Percentiles rank a stretch among this genome's conserved stretches.
These are phyloP conservation scores for Hormaphis cornu DNA, from an alignment of 1,140 invertebrate species.

Conservation along the genomic window DNA sequence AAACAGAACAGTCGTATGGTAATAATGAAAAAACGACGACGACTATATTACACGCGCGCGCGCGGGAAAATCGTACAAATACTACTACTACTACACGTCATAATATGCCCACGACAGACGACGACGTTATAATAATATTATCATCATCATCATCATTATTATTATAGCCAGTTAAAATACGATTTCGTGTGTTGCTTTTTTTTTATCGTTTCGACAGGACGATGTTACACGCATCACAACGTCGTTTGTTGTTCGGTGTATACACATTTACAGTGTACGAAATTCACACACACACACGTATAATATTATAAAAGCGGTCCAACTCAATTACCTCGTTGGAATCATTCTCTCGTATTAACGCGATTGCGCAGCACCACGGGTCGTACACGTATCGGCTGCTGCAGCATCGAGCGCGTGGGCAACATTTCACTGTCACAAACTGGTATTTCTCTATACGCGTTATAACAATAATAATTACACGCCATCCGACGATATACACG, in stretches of 20 bases:
- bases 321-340: slow-evolving; percentile 32
- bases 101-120: neutral
- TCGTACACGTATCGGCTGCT: neutral
- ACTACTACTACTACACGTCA: neutral
- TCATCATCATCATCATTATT: neutral
- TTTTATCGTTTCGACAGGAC: neutral
- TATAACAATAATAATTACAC: too few relatives aligned
- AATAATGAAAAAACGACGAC: neutral
- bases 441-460: slow-evolving; percentile 31
- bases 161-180: slow-evolving; percentile 19
- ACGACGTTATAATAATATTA: neutral
- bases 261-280: slow-evolving; percentile 2
- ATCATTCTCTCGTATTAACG: slow-evolving; percentile 32
- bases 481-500: slow-evolving; percentile 27
- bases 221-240: neutral
- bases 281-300: neutral
- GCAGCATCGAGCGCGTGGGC: neutral
- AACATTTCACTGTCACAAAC: slow-evolving; percentile 32
- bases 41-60: neutral
- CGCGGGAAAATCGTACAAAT: neutral
- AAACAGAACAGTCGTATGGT: neutral
- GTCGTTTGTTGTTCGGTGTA: slow-evolving; percentile 18
- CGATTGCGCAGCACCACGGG: slow-evolving; percentile 11
- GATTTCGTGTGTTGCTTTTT: slow-evolving; percentile 22
- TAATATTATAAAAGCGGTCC: slow-evolving; percentile 22